Evolutionary conservation across 2,797 vertebrate species (phyloP).

Genomic region (Pelochelys cantorii): DNA sequence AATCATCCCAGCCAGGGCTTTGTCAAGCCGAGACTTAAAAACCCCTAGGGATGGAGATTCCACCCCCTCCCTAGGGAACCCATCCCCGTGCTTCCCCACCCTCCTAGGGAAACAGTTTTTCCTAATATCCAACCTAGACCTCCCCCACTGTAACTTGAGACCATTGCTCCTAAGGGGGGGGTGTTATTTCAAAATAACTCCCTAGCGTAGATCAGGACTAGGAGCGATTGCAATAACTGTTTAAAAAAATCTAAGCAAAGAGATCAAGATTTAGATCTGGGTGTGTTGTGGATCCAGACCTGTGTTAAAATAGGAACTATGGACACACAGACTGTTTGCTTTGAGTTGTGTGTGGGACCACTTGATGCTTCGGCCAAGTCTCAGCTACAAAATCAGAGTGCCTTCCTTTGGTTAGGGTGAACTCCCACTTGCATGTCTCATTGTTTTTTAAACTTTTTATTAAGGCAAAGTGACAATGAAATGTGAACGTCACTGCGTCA

Average conservation of each 20-base stretch:
- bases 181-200: too few species aligned
- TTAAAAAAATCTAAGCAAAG: background rate
- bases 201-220: too few species aligned
- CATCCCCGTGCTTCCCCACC: too few species aligned
- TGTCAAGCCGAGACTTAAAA: too few species aligned
- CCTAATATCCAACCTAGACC: too few species aligned
- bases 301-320: background rate
- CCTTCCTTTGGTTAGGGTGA: background rate
- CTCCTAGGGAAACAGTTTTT: too few species aligned
- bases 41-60: too few species aligned
- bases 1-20: too few species aligned
- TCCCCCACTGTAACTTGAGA: too few species aligned
- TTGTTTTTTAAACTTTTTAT: background rate
- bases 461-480: background rate
- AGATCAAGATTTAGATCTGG: background rate
- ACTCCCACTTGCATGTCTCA: background rate
- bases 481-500: background rate
- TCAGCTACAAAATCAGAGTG: background rate
- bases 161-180: too few species aligned
- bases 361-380: background rate
- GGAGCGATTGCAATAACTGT: background rate
- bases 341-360: background rate
- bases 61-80: too few species aligned
- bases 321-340: background rate
- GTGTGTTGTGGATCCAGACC: background rate